A percentile compares a stretch with the other conserved stretches of the same genome.
Conservation (phyloP, 2,113 vertebrate species). For the Gymnorhina tibicen region DNA sequence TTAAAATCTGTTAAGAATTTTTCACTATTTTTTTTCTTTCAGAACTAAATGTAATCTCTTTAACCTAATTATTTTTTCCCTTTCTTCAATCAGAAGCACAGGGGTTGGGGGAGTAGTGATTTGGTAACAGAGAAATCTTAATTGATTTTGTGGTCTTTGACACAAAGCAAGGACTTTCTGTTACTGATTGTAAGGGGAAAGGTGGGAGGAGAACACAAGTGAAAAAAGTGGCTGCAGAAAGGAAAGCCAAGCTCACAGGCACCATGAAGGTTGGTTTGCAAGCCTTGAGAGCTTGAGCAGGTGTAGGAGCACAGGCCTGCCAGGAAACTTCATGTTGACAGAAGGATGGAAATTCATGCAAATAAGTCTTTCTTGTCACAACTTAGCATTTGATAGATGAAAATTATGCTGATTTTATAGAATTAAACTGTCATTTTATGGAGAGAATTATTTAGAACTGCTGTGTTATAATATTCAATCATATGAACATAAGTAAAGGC, state of each 20-base stretch:
- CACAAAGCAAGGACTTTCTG: neutral
- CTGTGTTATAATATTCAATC: neutral
- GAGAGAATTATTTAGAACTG: slow-evolving; percentile 1
- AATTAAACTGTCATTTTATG: slow-evolving; percentile 29
- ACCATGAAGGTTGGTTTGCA: neutral
- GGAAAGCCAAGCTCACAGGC: neutral
- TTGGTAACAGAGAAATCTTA: neutral
- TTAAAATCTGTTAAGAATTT: neutral
- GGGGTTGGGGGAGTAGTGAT: neutral
- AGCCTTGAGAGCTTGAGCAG: neutral
- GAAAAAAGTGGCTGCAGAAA: neutral
- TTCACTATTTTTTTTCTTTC: no score
- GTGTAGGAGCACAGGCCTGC: neutral
- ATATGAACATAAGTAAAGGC: neutral
- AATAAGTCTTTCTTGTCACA: neutral
- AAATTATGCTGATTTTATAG: neutral
- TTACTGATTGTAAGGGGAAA: neutral
- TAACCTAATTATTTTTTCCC: neutral
- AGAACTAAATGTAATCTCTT: neutral
- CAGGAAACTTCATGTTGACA: neutral
- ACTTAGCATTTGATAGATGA: neutral
- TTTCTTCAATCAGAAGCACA: neutral
- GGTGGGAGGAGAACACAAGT: neutral
- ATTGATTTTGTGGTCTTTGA: neutral
- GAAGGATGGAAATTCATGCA: slow-evolving; percentile 10